These are phyloP conservation scores for Anthrax anthrax DNA, from an alignment of 2,888 invertebrate genomes.

Conservation along the genomic window DNA sequence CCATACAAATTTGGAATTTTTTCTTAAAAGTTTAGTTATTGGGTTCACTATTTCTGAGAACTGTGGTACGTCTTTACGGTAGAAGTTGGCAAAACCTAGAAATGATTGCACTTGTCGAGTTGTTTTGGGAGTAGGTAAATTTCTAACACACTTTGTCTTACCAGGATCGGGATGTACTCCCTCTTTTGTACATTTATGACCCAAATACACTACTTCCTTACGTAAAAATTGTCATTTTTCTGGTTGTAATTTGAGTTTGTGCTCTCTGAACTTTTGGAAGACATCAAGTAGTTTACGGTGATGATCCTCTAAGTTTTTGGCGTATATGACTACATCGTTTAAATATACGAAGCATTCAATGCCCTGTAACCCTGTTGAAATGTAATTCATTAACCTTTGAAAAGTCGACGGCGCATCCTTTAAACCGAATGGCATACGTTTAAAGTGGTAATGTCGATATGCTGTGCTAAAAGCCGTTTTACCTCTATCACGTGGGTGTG, in stretches of 20 bases:
- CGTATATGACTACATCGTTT: conserved; percentile 9
- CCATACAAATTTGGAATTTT: conserved; percentile 2
- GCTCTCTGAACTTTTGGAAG: conserved; percentile 13
- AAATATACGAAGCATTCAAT: conserved; percentile 7
- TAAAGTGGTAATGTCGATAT: conserved; percentile 8
- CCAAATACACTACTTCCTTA: conserved; percentile 13
- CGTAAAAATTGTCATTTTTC: conserved; percentile 16
- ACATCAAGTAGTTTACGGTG: conserved; percentile 12
- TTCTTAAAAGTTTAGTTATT: neutral
- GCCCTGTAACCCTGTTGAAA: conserved; percentile 22
- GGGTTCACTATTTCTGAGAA: conserved; percentile 3
- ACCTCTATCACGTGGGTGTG: conserved; percentile 4
- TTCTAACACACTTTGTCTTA: neutral
- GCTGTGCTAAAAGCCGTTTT: conserved; percentile 12
- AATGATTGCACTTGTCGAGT: neutral
- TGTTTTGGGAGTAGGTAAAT: neutral
- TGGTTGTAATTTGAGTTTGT: conserved; percentile 16
- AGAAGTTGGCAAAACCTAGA: conserved; percentile 6
- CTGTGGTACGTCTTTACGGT: conserved; percentile 18
- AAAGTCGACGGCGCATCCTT: conserved; percentile 29
- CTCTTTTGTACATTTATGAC: conserved; percentile 19
- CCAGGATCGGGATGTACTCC: neutral
- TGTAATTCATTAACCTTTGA: conserved; percentile 25
- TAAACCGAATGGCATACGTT: conserved; percentile 25
- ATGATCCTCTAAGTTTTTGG: conserved; percentile 16